Base-by-base conservation (phyloP, 2,888 invertebrate species). In the Psylliodes chrysocephalus region DNA sequence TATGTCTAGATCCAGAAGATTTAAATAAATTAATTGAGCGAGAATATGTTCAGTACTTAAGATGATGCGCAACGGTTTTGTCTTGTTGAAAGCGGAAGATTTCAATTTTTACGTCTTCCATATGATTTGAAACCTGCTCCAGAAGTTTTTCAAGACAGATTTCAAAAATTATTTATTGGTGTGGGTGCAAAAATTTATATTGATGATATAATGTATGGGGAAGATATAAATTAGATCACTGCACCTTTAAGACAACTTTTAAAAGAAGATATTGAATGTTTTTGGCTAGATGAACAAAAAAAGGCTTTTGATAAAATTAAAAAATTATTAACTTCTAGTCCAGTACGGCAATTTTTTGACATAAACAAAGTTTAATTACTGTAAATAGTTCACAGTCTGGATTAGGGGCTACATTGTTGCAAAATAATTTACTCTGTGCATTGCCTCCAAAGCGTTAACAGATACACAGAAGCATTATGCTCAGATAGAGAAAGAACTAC, bases 321-420 rank as follows among this genome's bases (percentile, higher is more conserved):
- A 61, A 28, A 40, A 15, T 33, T 40, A 12, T 25, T 61, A 61
- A 61, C 18, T 2, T 53, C 25, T 12, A 42, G 19, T n/a, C 65
- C 68, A n/a, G 40, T 63, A 22, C 60, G 70, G 30, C n/a, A 66
- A 51, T 57, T 56, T 47, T 70, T 49, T 52, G 38, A 59, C 25
- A 35, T 40, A 35, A 60, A 52, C 19, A 49, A 46, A 59, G 65
- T 25, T 61, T 61, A 38, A 30, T 73, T 7, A 71, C 71, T 12
- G 73, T 72, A 6, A 75, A 76, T 70, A 63, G 69, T 5, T 72
- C 73, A 19, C 42, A 69, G 60, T 42, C 30, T 52, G 76, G 75
- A 5, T 17, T 73, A 18, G 77, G 74, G 14, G 71, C 74, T 12
- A 66, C 63, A 15, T 62, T 75, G 1, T 42, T 75, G n/a, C 75